Evolutionary conservation across 1,140 invertebrate species (phyloP), one percentile per base, ranked within the genome.

Genomic region (Meteorus sp.): DNA sequence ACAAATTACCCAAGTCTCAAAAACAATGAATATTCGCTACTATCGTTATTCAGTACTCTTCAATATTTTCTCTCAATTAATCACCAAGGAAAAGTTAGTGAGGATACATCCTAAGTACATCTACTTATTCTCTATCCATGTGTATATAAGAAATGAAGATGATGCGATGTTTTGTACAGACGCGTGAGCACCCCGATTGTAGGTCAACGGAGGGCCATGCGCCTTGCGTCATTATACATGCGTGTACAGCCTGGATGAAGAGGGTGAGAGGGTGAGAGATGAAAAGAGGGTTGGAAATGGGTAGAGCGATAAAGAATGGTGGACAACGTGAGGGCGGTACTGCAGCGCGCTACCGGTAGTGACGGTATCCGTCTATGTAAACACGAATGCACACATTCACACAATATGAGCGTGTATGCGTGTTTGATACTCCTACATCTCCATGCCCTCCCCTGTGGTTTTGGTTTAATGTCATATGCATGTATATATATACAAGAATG

Each of bases 171-270:
- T 3, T 3, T 19, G 47, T 11, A 13, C 27, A 22, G 8, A 45
- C 19, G 37, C n/a, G 23, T 19, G 20, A n/a, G n/a, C n/a, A n/a
- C 25, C 15, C 15, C 48, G 45, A 61, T 61, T 57, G 60, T 61
- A 61, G 60, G 60, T 61, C 60, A 61, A 56, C 60, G 48, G 43
- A 39, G 41, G 53, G 55, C 53, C 47, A 52, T 52, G 59, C 53
- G 47, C 39, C 25, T 43, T 61, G 60, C 60, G 51, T 57, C 60
- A 61, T 61, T 54, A 33, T 61, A 57, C 55, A 50, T 61, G 60
- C 60, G 60, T 57, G 54, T 37, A 52, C 37, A 54, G 31, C 27
- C 13, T 39, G n/a, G n/a, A n/a, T n/a, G n/a, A n/a, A n/a, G n/a
- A n/a, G 13, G 5, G 22, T 43, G 41, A 43, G 22, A 43, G 41